Evolutionary conservation across 1,140 invertebrate species (phyloP).

Genomic region (Brachionus sp.): DNA sequence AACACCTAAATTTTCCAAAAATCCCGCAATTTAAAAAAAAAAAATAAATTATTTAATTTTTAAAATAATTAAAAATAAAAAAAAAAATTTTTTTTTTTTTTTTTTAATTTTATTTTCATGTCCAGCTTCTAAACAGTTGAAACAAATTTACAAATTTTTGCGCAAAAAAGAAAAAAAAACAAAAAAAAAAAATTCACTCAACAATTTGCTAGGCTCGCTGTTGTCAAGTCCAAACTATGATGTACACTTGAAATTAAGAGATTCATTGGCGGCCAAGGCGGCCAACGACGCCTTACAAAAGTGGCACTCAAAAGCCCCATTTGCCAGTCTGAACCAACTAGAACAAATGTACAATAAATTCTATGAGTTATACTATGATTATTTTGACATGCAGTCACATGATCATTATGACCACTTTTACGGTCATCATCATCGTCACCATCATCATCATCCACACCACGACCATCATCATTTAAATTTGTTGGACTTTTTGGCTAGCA

Average conservation of each 20-base stretch:
- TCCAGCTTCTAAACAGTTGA: background rate
- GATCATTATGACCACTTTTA: background rate
- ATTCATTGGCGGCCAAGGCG: slow-evolving; percentile 13
- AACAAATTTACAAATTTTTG: slow-evolving; percentile 39
- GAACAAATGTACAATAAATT: slow-evolving; percentile 45
- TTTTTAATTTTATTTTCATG: background rate
- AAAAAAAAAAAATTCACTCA: background rate
- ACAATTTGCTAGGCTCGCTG: background rate
- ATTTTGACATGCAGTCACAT: slow-evolving; percentile 7
- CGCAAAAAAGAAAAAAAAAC: slow-evolving; percentile 17
- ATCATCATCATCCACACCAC: slow-evolving; percentile 33
- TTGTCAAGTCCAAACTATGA: background rate
- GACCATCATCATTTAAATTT: slow-evolving; percentile 29
- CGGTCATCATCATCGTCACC: background rate
- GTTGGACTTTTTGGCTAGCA: slow-evolving; percentile 30
- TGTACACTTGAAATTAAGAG: slow-evolving; percentile 12
- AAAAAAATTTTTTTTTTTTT: too few relatives aligned
- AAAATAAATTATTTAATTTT: too few relatives aligned
- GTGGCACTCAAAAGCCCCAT: slow-evolving; percentile 34
- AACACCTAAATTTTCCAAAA: too few relatives aligned
- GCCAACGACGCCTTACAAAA: slow-evolving; percentile 43
- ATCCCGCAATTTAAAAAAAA: too few relatives aligned
- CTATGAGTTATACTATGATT: slow-evolving; percentile 38
- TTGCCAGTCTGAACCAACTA: background rate
- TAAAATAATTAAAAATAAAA: too few relatives aligned